Conservation (phyloP, 1,140 invertebrate species). For the Zaprionus ghesquierei region DNA sequence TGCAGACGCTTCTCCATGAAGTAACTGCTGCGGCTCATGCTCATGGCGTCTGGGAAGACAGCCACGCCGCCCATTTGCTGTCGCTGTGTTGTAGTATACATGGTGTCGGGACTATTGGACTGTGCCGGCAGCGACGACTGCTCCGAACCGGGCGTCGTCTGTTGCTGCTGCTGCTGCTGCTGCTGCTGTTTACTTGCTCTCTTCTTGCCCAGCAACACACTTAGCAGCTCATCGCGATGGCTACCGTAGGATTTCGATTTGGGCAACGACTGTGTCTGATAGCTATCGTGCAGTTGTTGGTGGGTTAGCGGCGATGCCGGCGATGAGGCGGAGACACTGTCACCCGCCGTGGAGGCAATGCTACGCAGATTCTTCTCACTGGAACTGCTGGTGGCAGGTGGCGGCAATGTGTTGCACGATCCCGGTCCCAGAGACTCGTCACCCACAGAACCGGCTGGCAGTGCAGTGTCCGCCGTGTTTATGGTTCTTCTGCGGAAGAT, state of each 20-base stretch:
- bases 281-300: slow-evolving; percentile 62
- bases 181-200: slow-evolving; percentile 46
- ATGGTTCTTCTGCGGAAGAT: slow-evolving; percentile 81
- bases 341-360: slow-evolving; percentile 29
- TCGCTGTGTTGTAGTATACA: slow-evolving; percentile 56
- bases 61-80: slow-evolving; percentile 67
- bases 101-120: slow-evolving; percentile 38
- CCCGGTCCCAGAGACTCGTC: slow-evolving; percentile 18
- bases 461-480: slow-evolving; percentile 57
- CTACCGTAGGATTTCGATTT: slow-evolving; percentile 75
- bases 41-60: slow-evolving; percentile 63
- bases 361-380: slow-evolving; percentile 78
- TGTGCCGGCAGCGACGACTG: background rate
- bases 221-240: slow-evolving; percentile 69
- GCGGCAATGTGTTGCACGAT: slow-evolving; percentile 64
- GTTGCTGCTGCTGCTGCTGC: background rate
- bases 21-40: slow-evolving; percentile 60
- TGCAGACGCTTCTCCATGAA: slow-evolving; percentile 48
- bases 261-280: slow-evolving; percentile 74
- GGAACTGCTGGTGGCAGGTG: slow-evolving; percentile 61
- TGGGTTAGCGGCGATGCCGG: slow-evolving; percentile 68
- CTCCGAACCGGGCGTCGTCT: background rate
- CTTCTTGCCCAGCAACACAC: slow-evolving; percentile 67
- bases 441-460: background rate
- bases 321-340: slow-evolving; percentile 44